phyloP scores from a whole-genome alignment of 2,797 vertebrate species.

The Clarias pachynema region DNA sequence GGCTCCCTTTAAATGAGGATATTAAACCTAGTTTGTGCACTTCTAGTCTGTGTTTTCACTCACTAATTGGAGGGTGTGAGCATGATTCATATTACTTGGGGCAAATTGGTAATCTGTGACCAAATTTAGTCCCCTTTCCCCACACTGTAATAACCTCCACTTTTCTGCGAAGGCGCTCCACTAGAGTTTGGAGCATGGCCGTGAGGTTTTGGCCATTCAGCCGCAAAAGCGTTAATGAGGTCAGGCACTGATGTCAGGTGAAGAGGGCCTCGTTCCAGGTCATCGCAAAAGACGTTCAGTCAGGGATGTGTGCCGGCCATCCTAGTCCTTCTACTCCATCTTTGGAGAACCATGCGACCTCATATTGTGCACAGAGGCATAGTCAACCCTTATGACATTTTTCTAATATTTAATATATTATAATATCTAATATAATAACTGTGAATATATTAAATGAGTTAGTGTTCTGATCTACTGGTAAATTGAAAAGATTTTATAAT shows the following conservation, averaged over 20 bases:
- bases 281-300: not conserved
- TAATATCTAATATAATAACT: no score
- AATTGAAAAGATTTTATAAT: no score
- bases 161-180: not conserved
- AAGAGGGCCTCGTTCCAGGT: not conserved
- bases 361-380: not conserved
- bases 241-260: not conserved
- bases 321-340: not conserved
- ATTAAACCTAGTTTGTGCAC: slow-evolving; percentile 41
- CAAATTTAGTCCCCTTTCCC: not conserved
- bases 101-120: slow-evolving; percentile 36
- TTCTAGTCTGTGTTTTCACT: slow-evolving; percentile 30
- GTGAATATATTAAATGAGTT: no score
- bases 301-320: not conserved
- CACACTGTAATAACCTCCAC: no score
- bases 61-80: slow-evolving; percentile 35
- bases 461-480: no score
- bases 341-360: not conserved
- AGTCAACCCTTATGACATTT: not conserved
- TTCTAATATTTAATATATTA: no score
- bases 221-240: not conserved
- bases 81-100: slow-evolving; percentile 18
- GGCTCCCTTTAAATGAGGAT: slow-evolving; percentile 21
- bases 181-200: not conserved
- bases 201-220: not conserved